Percentiles rank a stretch among this genome's conserved stretches.
Conservation (phyloP, 2,888 invertebrate species). For the Sarcophaga variegata region DNA sequence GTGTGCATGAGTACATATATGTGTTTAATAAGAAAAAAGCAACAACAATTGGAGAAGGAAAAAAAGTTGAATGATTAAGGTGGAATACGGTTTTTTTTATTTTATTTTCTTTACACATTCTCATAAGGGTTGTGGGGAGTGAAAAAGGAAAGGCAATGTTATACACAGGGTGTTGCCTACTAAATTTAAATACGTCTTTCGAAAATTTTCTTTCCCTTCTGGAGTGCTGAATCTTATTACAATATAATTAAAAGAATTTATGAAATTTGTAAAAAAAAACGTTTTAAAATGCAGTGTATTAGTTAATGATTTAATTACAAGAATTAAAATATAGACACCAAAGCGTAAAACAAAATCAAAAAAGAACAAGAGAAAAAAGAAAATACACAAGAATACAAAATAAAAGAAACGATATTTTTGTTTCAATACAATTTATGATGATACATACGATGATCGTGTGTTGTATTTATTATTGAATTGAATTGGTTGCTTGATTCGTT, state of each 20-base stretch:
- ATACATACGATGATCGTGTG: background rate
- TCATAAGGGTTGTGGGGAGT: slow-evolving; percentile 57
- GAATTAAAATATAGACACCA: background rate
- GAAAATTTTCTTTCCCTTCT: background rate
- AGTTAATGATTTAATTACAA: background rate
- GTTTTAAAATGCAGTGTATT: background rate
- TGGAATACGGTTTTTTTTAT: slow-evolving; percentile 61
- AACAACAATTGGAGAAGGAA: slow-evolving; percentile 48
- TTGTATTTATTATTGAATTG: background rate
- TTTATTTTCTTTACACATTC: slow-evolving; percentile 30
- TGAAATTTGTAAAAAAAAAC: background rate
- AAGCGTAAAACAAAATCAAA: background rate
- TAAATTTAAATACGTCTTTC: background rate
- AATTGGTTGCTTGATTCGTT: background rate
- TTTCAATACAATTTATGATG: background rate
- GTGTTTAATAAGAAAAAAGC: slow-evolving; percentile 55
- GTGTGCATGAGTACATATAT: slow-evolving; percentile 11
- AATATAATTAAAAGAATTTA: background rate
- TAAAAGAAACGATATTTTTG: background rate
- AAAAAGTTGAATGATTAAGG: slow-evolving; percentile 64
- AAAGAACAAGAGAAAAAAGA: background rate
- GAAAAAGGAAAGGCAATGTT: slow-evolving; percentile 55
- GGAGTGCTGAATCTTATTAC: background rate
- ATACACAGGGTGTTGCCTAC: slow-evolving; percentile 61
- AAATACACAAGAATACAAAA: background rate